Evolutionary conservation across 2,797 vertebrate species (phyloP), one percentile per base, ranked within the genome.

Genomic region (Crenuchus spilurus): DNA sequence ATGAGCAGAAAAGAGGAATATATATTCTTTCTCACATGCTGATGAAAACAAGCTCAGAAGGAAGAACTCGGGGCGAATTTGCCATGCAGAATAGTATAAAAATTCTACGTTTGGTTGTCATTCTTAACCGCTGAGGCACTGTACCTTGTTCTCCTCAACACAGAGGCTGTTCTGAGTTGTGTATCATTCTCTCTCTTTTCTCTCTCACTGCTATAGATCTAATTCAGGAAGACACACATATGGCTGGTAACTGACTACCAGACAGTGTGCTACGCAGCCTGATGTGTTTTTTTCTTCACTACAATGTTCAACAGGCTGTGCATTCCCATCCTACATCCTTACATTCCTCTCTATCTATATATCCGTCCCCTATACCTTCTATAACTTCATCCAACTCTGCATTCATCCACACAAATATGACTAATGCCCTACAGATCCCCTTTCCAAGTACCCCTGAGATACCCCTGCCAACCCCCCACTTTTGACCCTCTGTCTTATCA

Each of bases 181-280:
- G 75, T 66, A 46, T 76, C 74, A 70, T 46, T 13, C 4, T 26
- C 10, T 7, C 58, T 24, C 64, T 24, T 31, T 55, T 26, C 35
- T 49, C 8, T 2, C 67, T 75, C 28, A 78, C 51, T 77, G 51
- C 48, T 42, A 41, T 70, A 65, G 51, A 74, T 57, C 68, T 72
- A 83, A 83, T 76, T 72, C 67, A 52, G 44, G 57, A 74, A 72
- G 77, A 70, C 79, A 73, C 75, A 79, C 79, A 79, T 68, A 77
- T 75, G 68, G 41, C 77, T 60, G 13, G 62, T 72, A 78, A 76
- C 77, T 81, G 76, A 74, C 70, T 65, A 76, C 62, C 74, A 81
- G 78, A 79, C 44, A 67, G 65, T 58, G 70, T 64, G 30, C 68
- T 62, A 57, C 57, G 58, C n/a, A 16, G 22, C 24, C 41, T 66